Evolutionary conservation across 2,113 vertebrate species (phyloP).

Genomic region (Ammodytes dubius): DNA sequence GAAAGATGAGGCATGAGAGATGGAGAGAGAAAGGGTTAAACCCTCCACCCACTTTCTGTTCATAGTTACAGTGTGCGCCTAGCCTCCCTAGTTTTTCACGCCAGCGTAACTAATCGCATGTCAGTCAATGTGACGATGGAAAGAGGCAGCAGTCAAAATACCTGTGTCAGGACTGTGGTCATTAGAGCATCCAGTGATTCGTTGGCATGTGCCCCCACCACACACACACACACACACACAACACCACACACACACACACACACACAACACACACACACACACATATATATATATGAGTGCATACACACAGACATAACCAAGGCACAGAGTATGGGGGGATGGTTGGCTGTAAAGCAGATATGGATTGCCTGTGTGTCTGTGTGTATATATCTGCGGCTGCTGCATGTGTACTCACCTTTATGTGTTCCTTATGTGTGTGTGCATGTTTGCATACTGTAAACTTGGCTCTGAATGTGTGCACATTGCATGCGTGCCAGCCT

Average conservation of each 20-base stretch:
- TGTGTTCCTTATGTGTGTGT: constrained; percentile 44
- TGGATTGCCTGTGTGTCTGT: constrained; percentile 49
- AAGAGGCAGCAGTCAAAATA: constrained; percentile 81
- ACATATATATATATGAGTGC: background rate
- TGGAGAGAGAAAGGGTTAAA: constrained; percentile 35
- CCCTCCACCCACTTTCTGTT: constrained; percentile 59
- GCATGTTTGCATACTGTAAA: constrained; percentile 41
- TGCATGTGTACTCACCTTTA: constrained; percentile 54
- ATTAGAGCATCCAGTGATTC: constrained; percentile 76
- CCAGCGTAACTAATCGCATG: constrained; percentile 78
- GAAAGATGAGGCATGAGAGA: constrained; percentile 51
- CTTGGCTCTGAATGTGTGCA: constrained; percentile 45
- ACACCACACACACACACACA: constrained; percentile 34
- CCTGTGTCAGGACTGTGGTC: constrained; percentile 79
- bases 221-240: constrained; percentile 33
- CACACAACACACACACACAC: constrained; percentile 22
- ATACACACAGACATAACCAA: constrained; percentile 34
- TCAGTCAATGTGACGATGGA: constrained; percentile 79
- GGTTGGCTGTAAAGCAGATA: constrained; percentile 66
- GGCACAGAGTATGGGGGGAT: constrained; percentile 59
- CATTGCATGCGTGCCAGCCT: constrained; percentile 45
- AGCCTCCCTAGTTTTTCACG: constrained; percentile 59
- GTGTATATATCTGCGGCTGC: constrained; percentile 25
- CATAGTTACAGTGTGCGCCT: constrained; percentile 54
- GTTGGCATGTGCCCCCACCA: constrained; percentile 35